Evolutionary conservation across 2,888 invertebrate genomes (phyloP).

Genomic region (Trissolcus japonicus): DNA sequence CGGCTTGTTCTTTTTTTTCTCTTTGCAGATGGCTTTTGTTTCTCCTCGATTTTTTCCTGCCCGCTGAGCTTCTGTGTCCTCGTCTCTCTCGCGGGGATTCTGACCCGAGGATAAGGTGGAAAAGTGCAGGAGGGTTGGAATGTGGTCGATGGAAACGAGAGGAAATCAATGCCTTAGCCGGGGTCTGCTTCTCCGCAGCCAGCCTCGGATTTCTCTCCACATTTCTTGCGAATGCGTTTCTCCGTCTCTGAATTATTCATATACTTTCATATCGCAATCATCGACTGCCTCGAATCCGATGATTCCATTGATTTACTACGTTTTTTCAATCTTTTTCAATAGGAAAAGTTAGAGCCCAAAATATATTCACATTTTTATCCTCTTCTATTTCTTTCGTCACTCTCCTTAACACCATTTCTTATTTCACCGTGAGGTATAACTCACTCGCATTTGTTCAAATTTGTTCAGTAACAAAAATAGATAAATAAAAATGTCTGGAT

Average conservation of each 20-base stretch:
- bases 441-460: too few species aligned
- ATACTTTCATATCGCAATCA: slow-evolving; percentile 55
- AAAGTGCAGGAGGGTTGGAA: slow-evolving; percentile 66
- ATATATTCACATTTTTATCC: too few species aligned
- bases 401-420: too few species aligned
- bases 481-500: too few species aligned
- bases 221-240: slow-evolving; percentile 29
- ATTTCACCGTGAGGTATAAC: too few species aligned
- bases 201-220: slow-evolving; percentile 44
- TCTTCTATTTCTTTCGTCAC: too few species aligned
- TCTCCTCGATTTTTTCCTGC: slow-evolving; percentile 48
- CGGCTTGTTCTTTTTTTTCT: slow-evolving; percentile 62
- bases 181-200: slow-evolving; percentile 61
- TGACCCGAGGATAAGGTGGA: slow-evolving; percentile 62
- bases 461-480: too few species aligned
- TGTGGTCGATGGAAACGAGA: slow-evolving; percentile 74
- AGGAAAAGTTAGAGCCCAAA: too few species aligned
- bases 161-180: slow-evolving; percentile 75
- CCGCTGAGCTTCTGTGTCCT: slow-evolving; percentile 37
- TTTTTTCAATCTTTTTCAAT: slow-evolving; percentile 40
- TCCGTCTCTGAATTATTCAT: slow-evolving; percentile 51
- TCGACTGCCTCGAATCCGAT: slow-evolving; percentile 42
- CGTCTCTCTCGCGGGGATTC: slow-evolving; percentile 66
- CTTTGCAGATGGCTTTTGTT: slow-evolving; percentile 30
- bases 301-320: slow-evolving; percentile 49